Evolutionary conservation across 1,140 invertebrate genomes (phyloP), one percentile per base, ranked within the genome.

Genomic region (Heterodera schachtii): DNA sequence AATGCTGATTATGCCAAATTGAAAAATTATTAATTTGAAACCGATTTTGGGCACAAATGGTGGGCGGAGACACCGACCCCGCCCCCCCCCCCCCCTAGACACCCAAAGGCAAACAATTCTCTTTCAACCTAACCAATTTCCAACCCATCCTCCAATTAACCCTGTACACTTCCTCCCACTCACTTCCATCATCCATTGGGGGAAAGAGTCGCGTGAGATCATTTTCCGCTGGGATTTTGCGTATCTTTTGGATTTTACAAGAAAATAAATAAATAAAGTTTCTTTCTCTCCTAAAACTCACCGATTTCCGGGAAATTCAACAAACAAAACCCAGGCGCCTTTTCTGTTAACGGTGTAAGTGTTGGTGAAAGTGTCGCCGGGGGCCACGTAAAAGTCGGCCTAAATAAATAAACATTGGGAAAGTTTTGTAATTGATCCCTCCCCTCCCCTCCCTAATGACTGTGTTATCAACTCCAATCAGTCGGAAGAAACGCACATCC

Each of bases 111-210:
- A 31, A 31, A 31, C 31, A 31, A 31, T 31, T 31, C 31, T 31
- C 31, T 52, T 13, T 13, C 49, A 8, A 52, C 49, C 49, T 31
- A 13, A 7, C 49, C 49, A 7, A 8, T 52, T 13, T 5, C 49
- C 49, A 52, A 52, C n/a, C 46, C 52, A 78, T 2, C 66, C 9
- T 11, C 44, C 21, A 44, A 5, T 31, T 31, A 31, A 31, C 31
- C 31, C 31, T 31, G 31, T 31, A 31, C 31, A 31, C 31, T 31
- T 31, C 31, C 31, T 31, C 31, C 16, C 13, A 41, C 66, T 67
- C 60, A 90, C 87, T 73, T 88, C 89, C 88, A 88, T 89, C 43
- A 88, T 83, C 88, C 89, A 90, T 73, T 90, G 89, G 3, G 87
- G 80, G 75, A 83, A 90, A 7, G 89, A 90, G 66, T 88, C 87